Conservation (phyloP, 2,888 invertebrate genomes). For the Drosophila setosimentum region DNA sequence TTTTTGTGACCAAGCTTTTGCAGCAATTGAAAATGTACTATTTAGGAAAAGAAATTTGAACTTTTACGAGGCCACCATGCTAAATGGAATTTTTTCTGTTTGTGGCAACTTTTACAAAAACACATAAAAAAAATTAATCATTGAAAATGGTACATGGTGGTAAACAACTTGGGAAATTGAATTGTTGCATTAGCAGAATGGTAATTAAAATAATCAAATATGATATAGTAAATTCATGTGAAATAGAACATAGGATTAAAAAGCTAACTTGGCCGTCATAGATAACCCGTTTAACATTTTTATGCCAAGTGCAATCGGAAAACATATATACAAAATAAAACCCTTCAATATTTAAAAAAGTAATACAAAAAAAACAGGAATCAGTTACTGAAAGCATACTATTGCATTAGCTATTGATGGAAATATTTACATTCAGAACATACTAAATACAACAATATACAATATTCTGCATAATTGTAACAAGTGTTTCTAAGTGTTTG, state of each 20-base stretch:
- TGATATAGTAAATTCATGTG: slow-evolving; percentile 8
- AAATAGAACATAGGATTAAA: slow-evolving; percentile 31
- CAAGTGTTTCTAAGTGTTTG: slow-evolving; percentile 65
- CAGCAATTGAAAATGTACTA: slow-evolving; percentile 6
- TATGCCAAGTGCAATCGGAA: background rate
- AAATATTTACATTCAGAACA: slow-evolving; percentile 18
- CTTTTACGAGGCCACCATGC: background rate
- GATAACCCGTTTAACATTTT: background rate
- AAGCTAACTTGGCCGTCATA: background rate
- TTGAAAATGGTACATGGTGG: slow-evolving; percentile 4
- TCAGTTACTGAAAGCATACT: slow-evolving; percentile 15
- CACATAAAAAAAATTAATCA: background rate
- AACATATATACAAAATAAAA: slow-evolving; percentile 3
- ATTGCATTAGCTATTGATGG: slow-evolving; percentile 5
- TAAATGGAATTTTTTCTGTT: background rate
- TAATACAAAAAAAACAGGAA: slow-evolving; percentile 7
- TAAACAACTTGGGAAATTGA: slow-evolving; percentile 7
- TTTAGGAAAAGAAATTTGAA: background rate
- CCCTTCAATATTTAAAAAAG: slow-evolving; percentile 8
- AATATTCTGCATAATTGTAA: slow-evolving; percentile 49
- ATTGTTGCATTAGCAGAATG: background rate
- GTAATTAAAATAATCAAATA: background rate
- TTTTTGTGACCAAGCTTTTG: background rate
- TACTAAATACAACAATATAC: slow-evolving; percentile 8
- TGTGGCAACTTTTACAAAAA: background rate